A percentile compares a stretch with the other conserved stretches of the same genome.
phyloP scores from a whole-genome alignment of 2,113 vertebrate genomes.

The Solenodon paradoxus region DNA sequence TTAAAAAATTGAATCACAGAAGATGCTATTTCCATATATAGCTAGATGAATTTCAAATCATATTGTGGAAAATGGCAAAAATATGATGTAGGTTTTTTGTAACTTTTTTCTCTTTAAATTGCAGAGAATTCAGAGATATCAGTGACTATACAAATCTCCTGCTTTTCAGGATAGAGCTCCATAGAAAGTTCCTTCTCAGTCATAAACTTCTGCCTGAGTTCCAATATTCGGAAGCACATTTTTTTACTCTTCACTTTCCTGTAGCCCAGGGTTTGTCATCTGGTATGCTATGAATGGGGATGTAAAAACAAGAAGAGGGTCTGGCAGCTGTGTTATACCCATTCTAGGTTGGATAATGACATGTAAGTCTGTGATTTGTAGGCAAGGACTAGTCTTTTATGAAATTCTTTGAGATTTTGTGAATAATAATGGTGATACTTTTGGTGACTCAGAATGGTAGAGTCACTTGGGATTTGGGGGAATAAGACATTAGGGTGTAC shows the following conservation, averaged over 20 bases:
- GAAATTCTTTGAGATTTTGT: not conserved
- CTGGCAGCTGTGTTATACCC: not conserved
- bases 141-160: not conserved
- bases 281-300: not conserved
- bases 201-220: not conserved
- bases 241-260: not conserved
- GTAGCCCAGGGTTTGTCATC: not conserved
- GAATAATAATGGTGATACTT: not conserved
- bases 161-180: not conserved
- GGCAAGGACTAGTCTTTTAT: not conserved
- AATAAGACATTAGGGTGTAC: not conserved
- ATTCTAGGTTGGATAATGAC: not conserved
- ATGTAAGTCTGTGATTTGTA: not conserved
- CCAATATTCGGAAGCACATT: not conserved
- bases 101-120: conserved; percentile 19
- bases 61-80: conserved; percentile 39
- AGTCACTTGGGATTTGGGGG: not conserved
- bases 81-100: not conserved
- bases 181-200: not conserved
- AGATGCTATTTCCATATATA: not conserved
- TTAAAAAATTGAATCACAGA: conserved; percentile 60
- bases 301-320: not conserved
- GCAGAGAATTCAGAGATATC: conserved; percentile 22
- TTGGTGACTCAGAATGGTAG: not conserved
- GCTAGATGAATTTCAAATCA: conserved; percentile 51